Evolutionary conservation across 2,888 invertebrate genomes (phyloP).

Genomic region (Drosophila vallismaia): DNA sequence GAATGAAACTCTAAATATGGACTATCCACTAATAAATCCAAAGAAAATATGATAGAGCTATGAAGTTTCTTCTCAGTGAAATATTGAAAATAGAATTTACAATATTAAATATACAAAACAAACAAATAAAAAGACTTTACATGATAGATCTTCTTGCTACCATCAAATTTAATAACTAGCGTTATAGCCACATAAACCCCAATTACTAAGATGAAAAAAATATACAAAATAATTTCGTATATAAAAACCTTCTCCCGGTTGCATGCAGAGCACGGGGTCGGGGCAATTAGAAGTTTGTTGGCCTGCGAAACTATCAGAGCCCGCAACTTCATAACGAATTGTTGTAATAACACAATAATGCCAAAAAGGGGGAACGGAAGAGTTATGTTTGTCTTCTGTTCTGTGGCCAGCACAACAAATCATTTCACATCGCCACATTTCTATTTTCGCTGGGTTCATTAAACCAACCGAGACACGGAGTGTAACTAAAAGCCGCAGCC

Average conservation of each 20-base stretch:
- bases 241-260: conserved; percentile 47
- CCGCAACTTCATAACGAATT: conserved; percentile 58
- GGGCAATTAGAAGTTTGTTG: conserved; percentile 75
- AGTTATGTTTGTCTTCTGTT: conserved; percentile 59
- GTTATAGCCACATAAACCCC: background rate
- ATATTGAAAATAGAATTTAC: too few species aligned
- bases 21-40: background rate
- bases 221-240: background rate
- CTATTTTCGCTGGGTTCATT: conserved; percentile 70
- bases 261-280: conserved; percentile 54
- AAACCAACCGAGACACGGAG: conserved; percentile 66
- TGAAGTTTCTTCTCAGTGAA: too few species aligned
- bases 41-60: too few species aligned
- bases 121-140: too few species aligned
- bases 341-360: conserved; percentile 62
- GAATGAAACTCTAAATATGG: background rate
- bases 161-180: background rate
- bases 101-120: too few species aligned
- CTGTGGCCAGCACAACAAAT: conserved; percentile 62
- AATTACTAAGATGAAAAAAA: background rate
- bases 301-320: conserved; percentile 51
- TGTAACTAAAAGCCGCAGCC: conserved; percentile 55
- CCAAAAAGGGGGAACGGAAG: conserved; percentile 11
- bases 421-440: conserved; percentile 65
- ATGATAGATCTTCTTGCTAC: background rate